Base-by-base conservation (phyloP, 2,113 vertebrate genomes). In the Scophthalmus maximus region DNA sequence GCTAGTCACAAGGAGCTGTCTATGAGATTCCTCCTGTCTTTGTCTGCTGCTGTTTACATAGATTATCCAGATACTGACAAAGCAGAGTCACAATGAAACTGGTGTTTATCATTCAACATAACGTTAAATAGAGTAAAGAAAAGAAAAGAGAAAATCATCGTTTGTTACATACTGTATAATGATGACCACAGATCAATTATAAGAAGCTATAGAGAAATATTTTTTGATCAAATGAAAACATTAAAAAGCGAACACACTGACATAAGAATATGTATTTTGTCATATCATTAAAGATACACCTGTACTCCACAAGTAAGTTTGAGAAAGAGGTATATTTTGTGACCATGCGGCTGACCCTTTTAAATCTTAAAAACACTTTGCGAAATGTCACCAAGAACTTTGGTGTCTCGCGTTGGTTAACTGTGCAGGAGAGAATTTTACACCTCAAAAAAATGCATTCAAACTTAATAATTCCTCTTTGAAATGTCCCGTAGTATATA, bases 281-380 rank as follows among this genome's bases (percentile, higher is more conserved):
- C 6, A 50, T 11, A 26, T 29, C 1, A 30, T 42, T 27, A 3
- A 2, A 50, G n/a, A 44, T 44, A 4, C 29, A 40, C 47, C 20
- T 40, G 3, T 9, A 50, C 17, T 26, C 18, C 34, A 30, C 44
- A 42, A 62, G 40, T 44, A 64, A 9, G 11, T n/a, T 81, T 56
- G 0, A 29, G 8, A 36, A 12, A 58, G 49, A 46, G 26, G 5
- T 67, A 23, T 22, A 14, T 49, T 23, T n/a, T 36, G 55, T 69
- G 55, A 30, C 38, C 55, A 23, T 44, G 38, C 25, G 42, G 55
- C 44, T 57, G 67, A 85, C 80, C 52, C 50, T 40, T 73, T 76
- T 49, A 79, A 73, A 73, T 64, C 40, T 79, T 68, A 76, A 64
- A 74, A 22, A 70, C 57, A 84, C 71, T 85, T 71, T 68, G 38